Evolutionary conservation across 1,140 invertebrate genomes (phyloP), one percentile per base, ranked within the genome.

Genomic region (Spodoptera litura): DNA sequence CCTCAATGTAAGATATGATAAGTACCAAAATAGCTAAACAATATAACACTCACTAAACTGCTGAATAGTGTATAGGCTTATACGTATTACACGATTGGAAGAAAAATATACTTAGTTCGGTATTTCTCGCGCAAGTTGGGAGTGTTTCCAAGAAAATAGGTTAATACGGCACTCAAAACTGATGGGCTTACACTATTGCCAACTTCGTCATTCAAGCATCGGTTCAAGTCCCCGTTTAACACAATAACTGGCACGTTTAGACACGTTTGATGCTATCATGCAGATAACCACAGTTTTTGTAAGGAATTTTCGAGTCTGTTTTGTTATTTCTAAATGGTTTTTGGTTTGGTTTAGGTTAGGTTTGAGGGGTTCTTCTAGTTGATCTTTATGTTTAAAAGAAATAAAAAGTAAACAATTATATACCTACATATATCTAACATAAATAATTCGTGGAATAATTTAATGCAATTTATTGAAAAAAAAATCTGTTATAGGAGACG

Each of bases 81-180:
- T 44, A 44, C 38, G 9, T 44, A 44, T 9, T 44, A 66, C 9
- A 20, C 35, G 62, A 66, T 49, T 25, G 62, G 38, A 49, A 66
- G 38, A 66, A 66, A 66, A 66, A 66, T 66, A 66, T 49, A 44
- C 38, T 44, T 44, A 44, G 38, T 44, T 9, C 38, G 38, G 38
- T 9, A 44, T 44, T 44, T 44, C 38, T 20, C 20, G 20, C 55
- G 15, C 20, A 56, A 20, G 55, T 56, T 20, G 38, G 38, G 11
- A 38, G 62, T 66, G 20, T 66, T 66, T 66, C 38, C 62, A 71
- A 56, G 68, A 71, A 70, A 56, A 71, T 71, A 71, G 68, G 68
- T 71, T 71, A 71, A 71, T 71, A 71, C 52, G 51, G 1, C 51
- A 38, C 53, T 71, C 31, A 31, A 56, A 71, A 31, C 25, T 25